Evolutionary conservation across 2,888 invertebrate genomes (phyloP).

Genomic region (Lymantria dispar): DNA sequence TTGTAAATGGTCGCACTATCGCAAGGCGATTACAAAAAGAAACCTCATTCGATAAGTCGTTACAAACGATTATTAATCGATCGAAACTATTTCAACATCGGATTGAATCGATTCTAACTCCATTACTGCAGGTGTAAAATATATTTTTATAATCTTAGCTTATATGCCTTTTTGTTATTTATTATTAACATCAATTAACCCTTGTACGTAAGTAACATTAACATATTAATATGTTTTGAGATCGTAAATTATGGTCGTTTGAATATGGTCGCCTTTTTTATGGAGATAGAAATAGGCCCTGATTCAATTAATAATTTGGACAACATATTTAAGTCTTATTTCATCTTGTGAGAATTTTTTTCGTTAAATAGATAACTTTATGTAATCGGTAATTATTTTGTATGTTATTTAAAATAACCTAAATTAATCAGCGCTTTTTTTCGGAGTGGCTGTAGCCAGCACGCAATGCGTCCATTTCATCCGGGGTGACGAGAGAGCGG

Average conservation of each 20-base stretch:
- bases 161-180: constrained; percentile 54
- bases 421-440: too few species aligned
- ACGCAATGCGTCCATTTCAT: too few species aligned
- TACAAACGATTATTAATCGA: constrained; percentile 46
- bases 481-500: too few species aligned
- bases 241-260: constrained; percentile 58
- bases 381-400: not conserved
- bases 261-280: constrained; percentile 39
- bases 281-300: constrained; percentile 48
- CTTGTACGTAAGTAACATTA: constrained; percentile 53
- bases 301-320: constrained; percentile 58
- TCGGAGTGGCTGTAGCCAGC: too few species aligned
- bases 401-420: too few species aligned
- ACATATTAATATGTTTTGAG: constrained; percentile 64
- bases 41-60: constrained; percentile 48
- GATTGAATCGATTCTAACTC: constrained; percentile 50
- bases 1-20: constrained; percentile 41
- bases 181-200: constrained; percentile 71
- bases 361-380: constrained; percentile 1
- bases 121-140: constrained; percentile 59
- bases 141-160: constrained; percentile 39
- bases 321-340: not conserved
- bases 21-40: constrained; percentile 47
- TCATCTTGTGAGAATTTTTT: not conserved
- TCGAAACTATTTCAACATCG: constrained; percentile 45